Evolutionary conservation across 2,888 invertebrate genomes (phyloP).

Genomic region (Meghimatium bilineatum): DNA sequence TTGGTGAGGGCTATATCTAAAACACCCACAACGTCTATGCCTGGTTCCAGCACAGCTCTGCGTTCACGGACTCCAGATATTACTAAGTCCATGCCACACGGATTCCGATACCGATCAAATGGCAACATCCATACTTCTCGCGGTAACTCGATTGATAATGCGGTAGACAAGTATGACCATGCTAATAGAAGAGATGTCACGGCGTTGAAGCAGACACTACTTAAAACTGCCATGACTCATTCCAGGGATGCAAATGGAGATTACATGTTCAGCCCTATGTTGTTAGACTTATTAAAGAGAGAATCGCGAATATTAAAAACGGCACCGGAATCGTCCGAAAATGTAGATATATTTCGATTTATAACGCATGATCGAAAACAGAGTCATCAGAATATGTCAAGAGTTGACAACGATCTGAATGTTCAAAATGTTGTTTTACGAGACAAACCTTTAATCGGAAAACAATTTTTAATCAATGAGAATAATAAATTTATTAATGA

Average conservation of each 20-base stretch:
- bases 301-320: neutral
- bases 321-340: neutral
- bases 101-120: conserved; percentile 31
- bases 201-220: neutral
- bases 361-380: neutral
- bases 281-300: neutral
- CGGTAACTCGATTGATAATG: neutral
- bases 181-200: neutral
- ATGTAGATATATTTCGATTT: conserved; percentile 3
- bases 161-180: neutral
- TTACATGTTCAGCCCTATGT: conserved; percentile 12
- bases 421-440: neutral
- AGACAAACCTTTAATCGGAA: conserved; percentile 5
- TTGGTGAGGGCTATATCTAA: neutral
- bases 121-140: neutral
- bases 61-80: neutral
- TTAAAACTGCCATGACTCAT: conserved; percentile 24
- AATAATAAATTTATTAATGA: neutral
- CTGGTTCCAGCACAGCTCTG: neutral
- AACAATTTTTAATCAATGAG: neutral
- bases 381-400: neutral
- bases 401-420: neutral
- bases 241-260: conserved; percentile 3
- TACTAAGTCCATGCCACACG: neutral
- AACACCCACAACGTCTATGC: neutral